Conservation (phyloP, 2,888 invertebrate species). For the Oscheius sp. region DNA sequence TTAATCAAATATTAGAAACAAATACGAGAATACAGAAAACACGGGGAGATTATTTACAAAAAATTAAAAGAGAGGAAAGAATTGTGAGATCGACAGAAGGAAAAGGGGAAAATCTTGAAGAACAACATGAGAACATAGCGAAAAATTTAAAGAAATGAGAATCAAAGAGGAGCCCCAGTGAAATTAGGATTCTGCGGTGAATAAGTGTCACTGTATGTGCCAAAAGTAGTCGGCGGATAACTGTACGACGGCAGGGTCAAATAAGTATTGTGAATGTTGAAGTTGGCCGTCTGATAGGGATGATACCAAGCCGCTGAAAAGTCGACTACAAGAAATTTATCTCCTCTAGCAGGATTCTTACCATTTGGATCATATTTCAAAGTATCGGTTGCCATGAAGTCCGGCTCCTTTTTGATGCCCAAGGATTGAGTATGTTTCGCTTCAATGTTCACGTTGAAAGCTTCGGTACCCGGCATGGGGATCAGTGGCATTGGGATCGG, state of each 20-base stretch:
- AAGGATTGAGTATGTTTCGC: slow-evolving; percentile 35
- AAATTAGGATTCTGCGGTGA: slow-evolving; percentile 47
- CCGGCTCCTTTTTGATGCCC: background rate
- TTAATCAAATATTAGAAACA: background rate
- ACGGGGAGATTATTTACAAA: background rate
- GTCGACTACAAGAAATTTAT: background rate
- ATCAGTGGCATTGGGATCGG: slow-evolving; percentile 42
- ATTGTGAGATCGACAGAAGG: slow-evolving; percentile 8
- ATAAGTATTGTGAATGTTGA: slow-evolving; percentile 37
- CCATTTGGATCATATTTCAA: background rate
- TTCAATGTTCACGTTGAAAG: slow-evolving; percentile 50
- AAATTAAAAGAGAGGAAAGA: no score
- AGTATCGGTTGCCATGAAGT: background rate
- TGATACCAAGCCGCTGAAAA: background rate
- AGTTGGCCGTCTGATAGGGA: slow-evolving; percentile 21
- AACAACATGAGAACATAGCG: no score
- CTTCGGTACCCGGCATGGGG: slow-evolving; percentile 53
- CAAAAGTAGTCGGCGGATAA: slow-evolving; percentile 34
- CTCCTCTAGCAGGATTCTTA: no score
- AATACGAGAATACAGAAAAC: slow-evolving; percentile 15
- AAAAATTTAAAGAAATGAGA: slow-evolving; percentile 6
- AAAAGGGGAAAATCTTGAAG: slow-evolving; percentile 6
- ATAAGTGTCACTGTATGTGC: slow-evolving; percentile 42
- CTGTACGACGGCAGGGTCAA: background rate
- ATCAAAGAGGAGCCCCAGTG: slow-evolving; percentile 21